phyloP scores from a whole-genome alignment of 2,888 invertebrate species.

The Linyphia triangularis region DNA sequence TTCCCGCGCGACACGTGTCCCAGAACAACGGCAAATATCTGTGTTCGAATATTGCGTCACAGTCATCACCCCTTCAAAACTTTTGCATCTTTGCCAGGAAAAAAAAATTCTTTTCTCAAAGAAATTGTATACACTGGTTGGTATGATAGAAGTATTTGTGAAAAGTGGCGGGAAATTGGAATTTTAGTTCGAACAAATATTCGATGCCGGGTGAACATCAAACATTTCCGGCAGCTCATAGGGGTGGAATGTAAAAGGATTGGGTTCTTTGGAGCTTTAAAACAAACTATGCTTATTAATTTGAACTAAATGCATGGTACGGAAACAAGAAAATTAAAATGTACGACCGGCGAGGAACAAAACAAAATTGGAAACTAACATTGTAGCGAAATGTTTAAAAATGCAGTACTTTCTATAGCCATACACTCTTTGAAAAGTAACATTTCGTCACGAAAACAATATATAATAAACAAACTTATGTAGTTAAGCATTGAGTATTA shows the following conservation, averaged over 20 bases:
- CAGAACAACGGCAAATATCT: constrained; percentile 20
- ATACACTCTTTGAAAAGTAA: no score
- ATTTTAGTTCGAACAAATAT: neutral
- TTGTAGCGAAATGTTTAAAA: no score
- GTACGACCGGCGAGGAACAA: no score
- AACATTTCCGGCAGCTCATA: neutral
- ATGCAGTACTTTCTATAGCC: no score
- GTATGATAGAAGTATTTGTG: neutral
- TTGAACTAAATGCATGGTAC: no score
- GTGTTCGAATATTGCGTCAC: constrained; percentile 24
- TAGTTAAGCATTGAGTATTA: no score
- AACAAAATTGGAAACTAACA: no score
- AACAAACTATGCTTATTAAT: no score
- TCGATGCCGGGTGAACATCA: neutral
- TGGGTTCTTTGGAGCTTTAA: no score
- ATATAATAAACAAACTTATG: no score
- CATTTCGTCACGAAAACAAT: no score
- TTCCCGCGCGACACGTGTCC: constrained; percentile 60
- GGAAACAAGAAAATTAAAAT: no score
- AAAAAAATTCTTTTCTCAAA: neutral
- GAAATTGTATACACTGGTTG: neutral
- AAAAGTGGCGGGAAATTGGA: constrained; percentile 40
- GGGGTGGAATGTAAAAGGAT: neutral
- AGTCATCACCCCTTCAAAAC: neutral
- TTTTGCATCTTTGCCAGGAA: neutral